Percentiles rank a stretch among this genome's conserved stretches.
These are phyloP conservation scores for Hypotaenidia okinawae DNA, from an alignment of 2,797 vertebrate genomes.

Conservation along the genomic window DNA sequence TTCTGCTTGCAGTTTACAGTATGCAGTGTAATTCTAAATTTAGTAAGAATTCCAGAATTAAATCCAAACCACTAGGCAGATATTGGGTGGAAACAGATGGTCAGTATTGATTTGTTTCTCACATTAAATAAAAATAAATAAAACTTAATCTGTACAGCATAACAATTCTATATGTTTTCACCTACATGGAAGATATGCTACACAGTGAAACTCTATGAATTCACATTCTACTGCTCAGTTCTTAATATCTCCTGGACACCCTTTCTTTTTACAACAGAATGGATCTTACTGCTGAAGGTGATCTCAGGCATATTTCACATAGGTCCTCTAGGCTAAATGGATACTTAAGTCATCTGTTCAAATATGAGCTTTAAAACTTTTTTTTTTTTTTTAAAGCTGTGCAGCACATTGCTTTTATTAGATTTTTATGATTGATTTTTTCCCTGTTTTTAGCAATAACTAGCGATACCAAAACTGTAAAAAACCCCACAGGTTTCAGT, in stretches of 20 bases:
- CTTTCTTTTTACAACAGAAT: neutral
- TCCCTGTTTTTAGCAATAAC: neutral
- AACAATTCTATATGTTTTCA: neutral
- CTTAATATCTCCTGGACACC: neutral
- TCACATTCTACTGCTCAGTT: neutral
- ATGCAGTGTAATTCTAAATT: neutral
- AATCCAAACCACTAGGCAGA: neutral
- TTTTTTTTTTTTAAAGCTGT: neutral
- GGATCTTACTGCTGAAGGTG: neutral
- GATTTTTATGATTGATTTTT: neutral
- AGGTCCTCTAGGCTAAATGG: neutral
- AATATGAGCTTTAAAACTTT: neutral
- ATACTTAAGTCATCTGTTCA: neutral
- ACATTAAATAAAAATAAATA: neutral
- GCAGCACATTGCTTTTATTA: neutral
- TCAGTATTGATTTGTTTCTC: neutral
- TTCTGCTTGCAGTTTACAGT: neutral
- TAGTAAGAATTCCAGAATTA: neutral
- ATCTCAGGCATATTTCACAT: neutral
- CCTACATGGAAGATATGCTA: neutral
- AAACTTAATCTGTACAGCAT: neutral
- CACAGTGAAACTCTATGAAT: neutral
- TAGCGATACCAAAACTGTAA: neutral
- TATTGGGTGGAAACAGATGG: neutral
- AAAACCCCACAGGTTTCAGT: neutral